phyloP scores from a whole-genome alignment of 2,888 invertebrate species.

The Drepanosiphum platanoidis region DNA sequence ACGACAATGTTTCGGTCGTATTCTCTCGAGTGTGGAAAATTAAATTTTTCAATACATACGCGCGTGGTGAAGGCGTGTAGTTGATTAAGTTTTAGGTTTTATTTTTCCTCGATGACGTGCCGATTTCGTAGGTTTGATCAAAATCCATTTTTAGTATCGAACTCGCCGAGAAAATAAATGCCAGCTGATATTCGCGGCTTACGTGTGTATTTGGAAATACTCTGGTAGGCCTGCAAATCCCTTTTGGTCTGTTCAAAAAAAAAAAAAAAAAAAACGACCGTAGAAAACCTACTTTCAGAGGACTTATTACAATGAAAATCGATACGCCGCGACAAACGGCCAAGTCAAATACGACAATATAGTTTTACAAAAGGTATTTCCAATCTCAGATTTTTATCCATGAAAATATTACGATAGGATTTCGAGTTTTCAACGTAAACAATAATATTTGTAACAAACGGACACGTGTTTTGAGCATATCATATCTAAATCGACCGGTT shows the following conservation, averaged over 20 bases:
- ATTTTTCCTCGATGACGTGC: not conserved
- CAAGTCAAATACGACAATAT: not conserved
- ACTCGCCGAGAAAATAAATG: not conserved
- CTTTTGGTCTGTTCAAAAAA: not conserved
- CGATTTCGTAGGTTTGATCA: not conserved
- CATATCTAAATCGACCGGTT: no score
- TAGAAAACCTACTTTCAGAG: not conserved
- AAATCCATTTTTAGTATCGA: constrained; percentile 39
- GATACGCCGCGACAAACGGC: not conserved
- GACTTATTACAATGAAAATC: not conserved
- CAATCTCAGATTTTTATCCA: not conserved
- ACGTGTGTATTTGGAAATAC: not conserved
- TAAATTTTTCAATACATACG: no score
- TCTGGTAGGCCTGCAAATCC: not conserved
- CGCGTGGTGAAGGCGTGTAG: not conserved
- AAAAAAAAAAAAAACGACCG: not conserved
- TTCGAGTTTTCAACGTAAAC: no score
- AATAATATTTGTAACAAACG: no score
- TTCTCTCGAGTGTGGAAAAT: no score
- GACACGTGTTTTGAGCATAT: no score
- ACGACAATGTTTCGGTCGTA: no score
- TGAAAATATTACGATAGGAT: no score
- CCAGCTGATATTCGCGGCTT: constrained; percentile 9
- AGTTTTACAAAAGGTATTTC: not conserved
- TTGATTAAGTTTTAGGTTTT: not conserved